Base-by-base conservation (phyloP, 2,113 vertebrate genomes). In the Pipra filicauda region DNA sequence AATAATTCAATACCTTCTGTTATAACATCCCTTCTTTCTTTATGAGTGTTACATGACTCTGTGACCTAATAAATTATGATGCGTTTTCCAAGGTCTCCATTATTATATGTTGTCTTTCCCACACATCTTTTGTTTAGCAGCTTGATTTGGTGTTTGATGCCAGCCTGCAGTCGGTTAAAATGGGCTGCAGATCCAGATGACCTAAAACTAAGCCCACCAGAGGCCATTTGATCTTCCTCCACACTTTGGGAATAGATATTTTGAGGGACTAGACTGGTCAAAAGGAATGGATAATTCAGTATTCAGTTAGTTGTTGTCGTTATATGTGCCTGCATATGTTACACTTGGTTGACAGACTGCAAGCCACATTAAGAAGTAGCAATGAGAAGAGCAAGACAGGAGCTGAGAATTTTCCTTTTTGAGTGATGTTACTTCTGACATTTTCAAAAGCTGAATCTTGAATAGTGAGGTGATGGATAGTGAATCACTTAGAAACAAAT, bases 401-500 rank as follows among this genome's bases (percentile, higher is more conserved):
- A 89, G 94, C 0, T 72, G 51, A 91, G 80, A 84, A 85, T 85
- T 92, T 93, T 80, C 81, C 23, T 51, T 69, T 82, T 87, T 78
- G 46, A 87, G 51, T 55, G 24, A 71, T 89, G 33, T n/a, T 78
- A 62, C 46, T 30, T 43, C 17, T 8, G 55, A 43, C 43, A 61
- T 79, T 96, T 91, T 90, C 70, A 65, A 82, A 89, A 70, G 69
- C 69, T 85, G 64, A 39, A 72, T 95, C 95, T 89, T 94, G 55
- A 85, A 41, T n/a, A 91, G 39, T 61, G 51, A 92, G 79, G 84
- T 96, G 91, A 96, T 88, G 35, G 78, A 96, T 94, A 76, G 28
- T n/a, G n/a, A 88, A 78, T 81, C 20, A 43, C 81, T 91, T 89
- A 75, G 86, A 97, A 91, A 64, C n/a, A 91, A 96, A 93, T 86